Conservation (phyloP, 2,113 vertebrate genomes). For the Tragelaphus buxtoni region DNA sequence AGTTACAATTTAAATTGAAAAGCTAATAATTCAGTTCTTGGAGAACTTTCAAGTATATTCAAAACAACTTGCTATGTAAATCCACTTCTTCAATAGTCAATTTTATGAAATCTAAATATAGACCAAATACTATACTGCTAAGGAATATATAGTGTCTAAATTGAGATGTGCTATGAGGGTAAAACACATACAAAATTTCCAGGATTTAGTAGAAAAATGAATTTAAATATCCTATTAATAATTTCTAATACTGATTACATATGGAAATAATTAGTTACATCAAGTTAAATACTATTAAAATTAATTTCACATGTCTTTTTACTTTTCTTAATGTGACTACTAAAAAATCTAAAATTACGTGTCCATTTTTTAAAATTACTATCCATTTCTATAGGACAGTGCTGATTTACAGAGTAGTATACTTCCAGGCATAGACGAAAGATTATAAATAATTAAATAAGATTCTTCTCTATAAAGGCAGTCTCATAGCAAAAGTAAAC, state of each 20-base stretch:
- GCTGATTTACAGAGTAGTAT: neutral
- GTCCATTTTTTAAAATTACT: neutral
- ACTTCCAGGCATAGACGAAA: neutral
- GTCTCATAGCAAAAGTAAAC: neutral
- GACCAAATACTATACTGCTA: neutral
- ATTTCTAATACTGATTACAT: neutral
- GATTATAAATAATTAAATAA: slow-evolving; percentile 1
- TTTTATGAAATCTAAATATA: slow-evolving; percentile 3
- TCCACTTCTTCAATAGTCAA: neutral
- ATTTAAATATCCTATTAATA: neutral
- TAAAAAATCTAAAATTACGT: neutral
- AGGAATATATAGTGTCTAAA: neutral
- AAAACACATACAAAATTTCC: neutral
- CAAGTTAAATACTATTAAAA: neutral
- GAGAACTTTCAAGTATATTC: neutral
- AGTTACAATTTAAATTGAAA: slow-evolving; percentile 1
- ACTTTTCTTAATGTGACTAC: neutral
- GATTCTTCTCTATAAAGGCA: neutral
- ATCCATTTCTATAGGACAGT: neutral
- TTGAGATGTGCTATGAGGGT: neutral
- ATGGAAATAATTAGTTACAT: neutral
- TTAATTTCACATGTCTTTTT: neutral
- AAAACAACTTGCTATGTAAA: neutral
- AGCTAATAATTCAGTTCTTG: neutral
- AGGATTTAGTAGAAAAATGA: neutral